These are phyloP conservation scores for Anguilla rostrata DNA, from an alignment of 2,113 vertebrate species.

Conservation along the genomic window DNA sequence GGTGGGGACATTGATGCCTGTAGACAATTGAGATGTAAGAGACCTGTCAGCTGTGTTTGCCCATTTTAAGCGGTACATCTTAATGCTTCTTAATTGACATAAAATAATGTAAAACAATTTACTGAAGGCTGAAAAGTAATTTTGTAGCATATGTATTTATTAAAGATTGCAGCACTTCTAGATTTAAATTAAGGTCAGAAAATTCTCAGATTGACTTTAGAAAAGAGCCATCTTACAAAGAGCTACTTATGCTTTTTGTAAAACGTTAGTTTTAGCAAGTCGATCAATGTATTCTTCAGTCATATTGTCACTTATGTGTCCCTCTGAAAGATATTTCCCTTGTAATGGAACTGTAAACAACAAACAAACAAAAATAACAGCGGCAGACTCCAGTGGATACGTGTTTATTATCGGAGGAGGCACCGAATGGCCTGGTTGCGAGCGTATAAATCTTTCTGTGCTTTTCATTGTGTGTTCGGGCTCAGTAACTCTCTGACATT, in stretches of 20 bases:
- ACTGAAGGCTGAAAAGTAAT: not conserved
- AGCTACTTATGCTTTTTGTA: not conserved
- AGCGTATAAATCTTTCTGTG: not conserved
- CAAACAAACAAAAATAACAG: not conserved
- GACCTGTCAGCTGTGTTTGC: not conserved
- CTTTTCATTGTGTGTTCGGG: not conserved
- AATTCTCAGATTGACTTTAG: not conserved
- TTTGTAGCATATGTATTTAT: not conserved
- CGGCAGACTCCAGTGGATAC: not conserved
- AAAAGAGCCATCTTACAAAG: not conserved
- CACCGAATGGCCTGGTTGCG: not conserved
- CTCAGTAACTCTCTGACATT: constrained; percentile 25
- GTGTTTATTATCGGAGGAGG: not conserved
- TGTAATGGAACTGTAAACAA: not conserved
- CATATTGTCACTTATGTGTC: not conserved
- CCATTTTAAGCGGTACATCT: not conserved
- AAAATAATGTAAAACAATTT: not conserved
- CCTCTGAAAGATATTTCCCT: not conserved
- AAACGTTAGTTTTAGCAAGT: not conserved
- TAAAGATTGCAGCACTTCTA: not conserved
- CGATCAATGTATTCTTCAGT: not conserved
- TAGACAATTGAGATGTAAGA: not conserved
- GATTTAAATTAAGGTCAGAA: not conserved
- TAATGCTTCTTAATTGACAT: not conserved
- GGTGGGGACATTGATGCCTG: not conserved